Evolutionary conservation across 2,797 vertebrate genomes (phyloP).

Genomic region (Anas acuta): DNA sequence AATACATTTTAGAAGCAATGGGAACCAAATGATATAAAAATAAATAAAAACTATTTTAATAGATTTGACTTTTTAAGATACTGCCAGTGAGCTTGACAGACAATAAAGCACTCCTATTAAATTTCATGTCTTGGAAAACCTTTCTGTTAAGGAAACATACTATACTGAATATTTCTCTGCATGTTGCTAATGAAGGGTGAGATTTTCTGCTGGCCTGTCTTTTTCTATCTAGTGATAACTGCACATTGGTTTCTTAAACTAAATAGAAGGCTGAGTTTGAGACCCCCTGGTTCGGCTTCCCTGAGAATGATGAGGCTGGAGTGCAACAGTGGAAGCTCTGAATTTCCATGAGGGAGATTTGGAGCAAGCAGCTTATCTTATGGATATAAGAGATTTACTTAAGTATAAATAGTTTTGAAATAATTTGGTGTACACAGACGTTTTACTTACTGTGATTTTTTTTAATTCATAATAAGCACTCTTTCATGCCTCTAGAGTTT

Average conservation of each 20-base stretch:
- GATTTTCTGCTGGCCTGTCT: neutral
- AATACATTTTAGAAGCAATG: neutral
- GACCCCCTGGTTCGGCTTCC: neutral
- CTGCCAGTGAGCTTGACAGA: neutral
- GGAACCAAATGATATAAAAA: neutral
- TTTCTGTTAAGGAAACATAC: neutral
- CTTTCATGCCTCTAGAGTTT: neutral
- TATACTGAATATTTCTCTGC: neutral
- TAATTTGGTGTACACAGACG: neutral
- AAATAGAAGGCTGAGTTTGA: rapidly evolving
- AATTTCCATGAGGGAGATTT: neutral
- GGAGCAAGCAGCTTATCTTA: rapidly evolving
- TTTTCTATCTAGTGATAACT: neutral
- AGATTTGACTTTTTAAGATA: neutral
- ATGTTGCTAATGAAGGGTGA: neutral
- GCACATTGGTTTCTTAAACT: neutral
- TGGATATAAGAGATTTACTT: neutral
- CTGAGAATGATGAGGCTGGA: neutral
- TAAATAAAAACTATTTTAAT: neutral
- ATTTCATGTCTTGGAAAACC: neutral
- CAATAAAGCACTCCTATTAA: neutral
- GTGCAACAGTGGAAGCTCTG: neutral
- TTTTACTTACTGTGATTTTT: neutral
- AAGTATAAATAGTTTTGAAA: neutral
- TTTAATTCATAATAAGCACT: neutral